These are phyloP conservation scores for Himalopsyche phryganea DNA, from an alignment of 1,140 invertebrate genomes.

Conservation along the genomic window DNA sequence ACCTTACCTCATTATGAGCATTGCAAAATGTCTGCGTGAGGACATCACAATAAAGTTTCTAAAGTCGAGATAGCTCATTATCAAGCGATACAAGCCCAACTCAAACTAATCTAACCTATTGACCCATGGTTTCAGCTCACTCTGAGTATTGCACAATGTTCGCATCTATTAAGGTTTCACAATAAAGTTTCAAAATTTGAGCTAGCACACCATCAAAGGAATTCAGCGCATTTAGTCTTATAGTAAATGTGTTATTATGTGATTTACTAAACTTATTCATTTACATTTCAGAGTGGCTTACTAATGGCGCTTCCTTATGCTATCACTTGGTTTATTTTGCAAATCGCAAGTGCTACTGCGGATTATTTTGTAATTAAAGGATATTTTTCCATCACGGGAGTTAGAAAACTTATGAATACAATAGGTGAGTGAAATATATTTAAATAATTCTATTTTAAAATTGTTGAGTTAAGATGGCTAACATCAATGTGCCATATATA, in stretches of 20 bases:
- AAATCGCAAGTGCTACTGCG: constrained; percentile 42
- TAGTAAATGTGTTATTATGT: not conserved
- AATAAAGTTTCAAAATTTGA: not conserved
- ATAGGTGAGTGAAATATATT: constrained; percentile 1
- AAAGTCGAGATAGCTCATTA: no score
- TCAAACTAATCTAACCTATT: not conserved
- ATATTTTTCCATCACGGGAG: constrained; percentile 2
- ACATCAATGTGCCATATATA: no score
- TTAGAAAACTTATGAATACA: constrained; percentile 13
- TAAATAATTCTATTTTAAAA: no score
- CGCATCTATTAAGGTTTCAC: not conserved
- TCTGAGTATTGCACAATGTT: not conserved
- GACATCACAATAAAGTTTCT: no score
- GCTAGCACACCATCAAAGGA: not conserved
- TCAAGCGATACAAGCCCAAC: no score
- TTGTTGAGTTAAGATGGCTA: no score
- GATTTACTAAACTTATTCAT: not conserved
- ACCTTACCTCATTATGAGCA: no score
- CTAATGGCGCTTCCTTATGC: constrained; percentile 61
- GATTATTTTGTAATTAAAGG: constrained; percentile 38
- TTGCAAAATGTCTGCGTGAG: no score
- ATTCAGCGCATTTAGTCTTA: not conserved
- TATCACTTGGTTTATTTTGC: constrained; percentile 45
- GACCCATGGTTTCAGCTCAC: not conserved
- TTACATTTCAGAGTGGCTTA: constrained; percentile 55